These are phyloP conservation scores for Phylloscopus whistleri DNA, from an alignment of 2,113 vertebrate genomes.

Conservation along the genomic window DNA sequence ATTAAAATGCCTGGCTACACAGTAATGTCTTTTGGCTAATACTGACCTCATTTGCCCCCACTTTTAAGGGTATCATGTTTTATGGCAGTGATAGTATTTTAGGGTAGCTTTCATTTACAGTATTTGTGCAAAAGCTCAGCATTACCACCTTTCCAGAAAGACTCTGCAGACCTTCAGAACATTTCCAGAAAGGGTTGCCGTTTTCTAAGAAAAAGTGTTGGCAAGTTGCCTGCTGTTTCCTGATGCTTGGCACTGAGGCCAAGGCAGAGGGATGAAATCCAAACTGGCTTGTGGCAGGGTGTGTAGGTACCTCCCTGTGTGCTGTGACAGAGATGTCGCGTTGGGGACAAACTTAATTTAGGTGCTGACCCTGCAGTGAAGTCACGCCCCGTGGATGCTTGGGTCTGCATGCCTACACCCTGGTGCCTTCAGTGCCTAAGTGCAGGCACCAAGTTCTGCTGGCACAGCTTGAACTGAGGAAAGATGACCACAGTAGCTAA, in stretches of 20 bases:
- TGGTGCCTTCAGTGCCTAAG: background rate
- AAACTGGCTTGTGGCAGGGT: background rate
- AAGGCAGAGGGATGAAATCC: slow-evolving; percentile 27
- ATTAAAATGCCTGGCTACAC: background rate
- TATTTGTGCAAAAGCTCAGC: background rate
- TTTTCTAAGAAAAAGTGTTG: slow-evolving; percentile 54
- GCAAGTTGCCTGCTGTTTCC: slow-evolving; percentile 21
- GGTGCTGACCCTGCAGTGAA: background rate
- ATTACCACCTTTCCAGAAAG: slow-evolving; percentile 11
- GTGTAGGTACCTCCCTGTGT: slow-evolving; percentile 23
- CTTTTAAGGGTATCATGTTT: background rate
- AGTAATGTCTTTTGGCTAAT: background rate
- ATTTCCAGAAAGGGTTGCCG: slow-evolving; percentile 44
- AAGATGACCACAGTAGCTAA: accelerated
- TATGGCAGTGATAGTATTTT: background rate
- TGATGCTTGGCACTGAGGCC: slow-evolving; percentile 12
- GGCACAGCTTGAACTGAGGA: background rate
- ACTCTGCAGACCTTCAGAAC: slow-evolving; percentile 18
- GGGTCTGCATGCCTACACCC: background rate
- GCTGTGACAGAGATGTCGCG: background rate
- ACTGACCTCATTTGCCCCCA: background rate
- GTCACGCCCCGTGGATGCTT: background rate
- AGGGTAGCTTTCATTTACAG: slow-evolving; percentile 11
- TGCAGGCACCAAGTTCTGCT: background rate
- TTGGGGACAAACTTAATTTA: slow-evolving; percentile 9